These are phyloP conservation scores for Vanessa cardui DNA, from an alignment of 2,888 invertebrate species.

Conservation along the genomic window DNA sequence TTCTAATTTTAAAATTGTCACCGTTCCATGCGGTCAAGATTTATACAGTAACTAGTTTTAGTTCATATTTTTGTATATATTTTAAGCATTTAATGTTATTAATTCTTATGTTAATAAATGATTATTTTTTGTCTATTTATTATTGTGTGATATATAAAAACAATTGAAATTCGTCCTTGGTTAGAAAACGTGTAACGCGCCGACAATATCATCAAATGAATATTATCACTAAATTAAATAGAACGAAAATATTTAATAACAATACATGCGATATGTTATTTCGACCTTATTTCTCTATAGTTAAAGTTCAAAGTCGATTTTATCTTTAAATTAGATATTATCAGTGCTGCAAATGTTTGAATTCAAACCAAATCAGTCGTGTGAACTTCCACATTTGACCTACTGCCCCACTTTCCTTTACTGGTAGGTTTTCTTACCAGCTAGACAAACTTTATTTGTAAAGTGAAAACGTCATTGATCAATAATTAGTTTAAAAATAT, in stretches of 20 bases:
- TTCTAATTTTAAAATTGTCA: too few relatives aligned
- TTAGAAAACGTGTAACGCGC: too few relatives aligned
- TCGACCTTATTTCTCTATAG: neutral
- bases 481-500: neutral
- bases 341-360: constrained; percentile 21
- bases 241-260: neutral
- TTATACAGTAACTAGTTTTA: too few relatives aligned
- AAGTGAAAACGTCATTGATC: neutral
- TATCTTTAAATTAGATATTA: constrained; percentile 7
- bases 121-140: too few relatives aligned
- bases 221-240: constrained; percentile 9
- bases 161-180: too few relatives aligned
- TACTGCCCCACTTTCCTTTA: constrained; percentile 25
- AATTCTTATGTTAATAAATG: too few relatives aligned
- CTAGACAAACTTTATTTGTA: constrained; percentile 7
- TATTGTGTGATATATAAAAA: too few relatives aligned
- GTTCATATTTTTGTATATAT: too few relatives aligned
- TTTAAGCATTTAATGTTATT: too few relatives aligned
- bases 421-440: constrained; percentile 6
- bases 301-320: constrained; percentile 4
- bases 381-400: constrained; percentile 31
- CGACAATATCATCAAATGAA: neutral
- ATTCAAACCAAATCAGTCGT: constrained; percentile 22
- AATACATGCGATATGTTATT: neutral
- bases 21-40: too few relatives aligned